These are phyloP conservation scores for Polypterus bichir DNA, from an alignment of 2,113 vertebrate genomes.

Conservation along the genomic window DNA sequence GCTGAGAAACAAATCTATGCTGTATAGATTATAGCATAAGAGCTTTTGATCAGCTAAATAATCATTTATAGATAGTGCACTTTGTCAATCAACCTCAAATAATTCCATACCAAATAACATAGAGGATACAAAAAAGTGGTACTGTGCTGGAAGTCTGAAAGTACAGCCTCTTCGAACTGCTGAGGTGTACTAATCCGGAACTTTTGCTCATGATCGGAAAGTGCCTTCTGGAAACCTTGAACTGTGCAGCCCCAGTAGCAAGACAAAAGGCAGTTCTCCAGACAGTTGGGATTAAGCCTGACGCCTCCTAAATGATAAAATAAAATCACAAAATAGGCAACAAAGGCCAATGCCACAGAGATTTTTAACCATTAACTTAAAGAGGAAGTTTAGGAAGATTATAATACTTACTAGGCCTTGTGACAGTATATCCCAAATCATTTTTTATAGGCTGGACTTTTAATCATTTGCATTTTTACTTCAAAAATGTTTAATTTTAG, in stretches of 20 bases:
- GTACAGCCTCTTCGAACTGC: conserved; percentile 64
- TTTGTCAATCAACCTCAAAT: too few species aligned
- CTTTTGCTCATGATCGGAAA: conserved; percentile 59
- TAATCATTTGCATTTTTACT: too few species aligned
- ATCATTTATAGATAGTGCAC: too few species aligned
- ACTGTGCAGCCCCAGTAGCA: conserved; percentile 88
- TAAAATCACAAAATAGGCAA: background rate
- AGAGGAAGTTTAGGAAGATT: too few species aligned
- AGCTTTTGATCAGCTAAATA: too few species aligned
- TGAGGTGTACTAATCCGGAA: conserved; percentile 53
- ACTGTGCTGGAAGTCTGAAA: conserved; percentile 48
- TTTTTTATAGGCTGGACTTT: too few species aligned
- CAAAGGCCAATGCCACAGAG: background rate
- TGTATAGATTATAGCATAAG: too few species aligned
- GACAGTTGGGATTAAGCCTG: conserved; percentile 54
- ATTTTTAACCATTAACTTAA: too few species aligned
- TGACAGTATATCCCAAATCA: too few species aligned
- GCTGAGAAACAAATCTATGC: too few species aligned
- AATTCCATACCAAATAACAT: background rate
- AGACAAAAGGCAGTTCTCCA: conserved; percentile 70
- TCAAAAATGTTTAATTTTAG: too few species aligned
- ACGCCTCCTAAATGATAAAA: conserved; percentile 52
- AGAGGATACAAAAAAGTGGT: conserved; percentile 82
- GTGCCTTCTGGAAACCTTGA: conserved; percentile 56
- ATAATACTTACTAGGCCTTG: too few species aligned